A percentile compares a stretch with the other conserved stretches of the same genome.
Conservation (phyloP, 2,888 invertebrate species). For the Apotomis betuletana region DNA sequence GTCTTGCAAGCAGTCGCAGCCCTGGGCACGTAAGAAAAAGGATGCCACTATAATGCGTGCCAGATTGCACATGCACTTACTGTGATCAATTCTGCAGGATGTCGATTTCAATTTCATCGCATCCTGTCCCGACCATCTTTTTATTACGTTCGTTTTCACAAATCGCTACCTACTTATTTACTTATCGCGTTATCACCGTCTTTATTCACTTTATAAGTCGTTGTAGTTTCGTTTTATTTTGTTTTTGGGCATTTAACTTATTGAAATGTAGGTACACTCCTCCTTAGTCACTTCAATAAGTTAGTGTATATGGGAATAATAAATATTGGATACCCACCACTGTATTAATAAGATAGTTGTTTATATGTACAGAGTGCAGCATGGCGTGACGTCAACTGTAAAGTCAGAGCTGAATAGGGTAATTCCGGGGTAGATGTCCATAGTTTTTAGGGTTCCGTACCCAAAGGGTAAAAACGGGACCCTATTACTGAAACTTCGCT, state of each 20-base stretch:
- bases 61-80: conserved; percentile 79
- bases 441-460: too few species aligned
- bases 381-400: too few species aligned
- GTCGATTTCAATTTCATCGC: conserved; percentile 80
- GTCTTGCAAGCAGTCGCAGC: conserved; percentile 46
- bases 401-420: too few species aligned
- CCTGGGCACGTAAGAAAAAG: conserved; percentile 63
- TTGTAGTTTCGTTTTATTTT: conserved; percentile 7
- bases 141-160: conserved; percentile 61
- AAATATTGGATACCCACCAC: too few species aligned
- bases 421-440: too few species aligned
- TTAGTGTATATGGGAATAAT: too few species aligned
- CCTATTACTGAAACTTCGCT: too few species aligned
- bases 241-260: not conserved
- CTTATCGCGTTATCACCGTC: conserved; percentile 42
- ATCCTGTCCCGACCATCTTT: conserved; percentile 74
- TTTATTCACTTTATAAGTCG: conserved; percentile 25
- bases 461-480: too few species aligned
- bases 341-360: too few species aligned
- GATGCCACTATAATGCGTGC: conserved; percentile 70
- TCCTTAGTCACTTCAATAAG: too few species aligned
- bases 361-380: too few species aligned
- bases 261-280: too few species aligned
- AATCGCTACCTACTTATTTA: conserved; percentile 44
- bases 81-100: conserved; percentile 74